Percentiles rank a stretch among this genome's conserved stretches.
phyloP scores from a whole-genome alignment of 2,888 invertebrate species.

The Phania funesta region DNA sequence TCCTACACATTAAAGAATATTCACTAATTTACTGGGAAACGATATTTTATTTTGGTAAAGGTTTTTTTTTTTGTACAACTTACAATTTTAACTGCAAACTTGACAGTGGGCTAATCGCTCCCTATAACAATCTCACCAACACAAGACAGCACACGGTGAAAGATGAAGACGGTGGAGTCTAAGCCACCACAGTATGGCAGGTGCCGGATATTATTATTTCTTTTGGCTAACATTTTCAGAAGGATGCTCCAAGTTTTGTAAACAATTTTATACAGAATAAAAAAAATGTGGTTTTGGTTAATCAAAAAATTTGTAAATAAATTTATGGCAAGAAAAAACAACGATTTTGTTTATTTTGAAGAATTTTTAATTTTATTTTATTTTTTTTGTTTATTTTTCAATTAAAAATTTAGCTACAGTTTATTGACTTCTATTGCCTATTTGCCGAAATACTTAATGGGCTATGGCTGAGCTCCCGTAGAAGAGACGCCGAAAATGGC shows the following conservation, averaged over 20 bases:
- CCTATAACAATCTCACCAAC: neutral
- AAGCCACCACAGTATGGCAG: constrained; percentile 66
- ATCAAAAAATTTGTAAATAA: constrained; percentile 9
- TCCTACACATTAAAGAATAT: neutral
- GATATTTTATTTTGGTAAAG: constrained; percentile 38
- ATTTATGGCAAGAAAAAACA: neutral
- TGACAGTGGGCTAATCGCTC: constrained; percentile 49
- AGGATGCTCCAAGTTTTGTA: too few species aligned
- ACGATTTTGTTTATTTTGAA: neutral
- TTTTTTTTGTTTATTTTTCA: neutral
- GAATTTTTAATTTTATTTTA: neutral
- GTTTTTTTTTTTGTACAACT: constrained; percentile 43
- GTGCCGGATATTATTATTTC: constrained; percentile 68
- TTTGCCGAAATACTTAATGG: constrained; percentile 92
- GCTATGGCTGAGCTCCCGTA: constrained; percentile 84
- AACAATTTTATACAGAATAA: neutral
- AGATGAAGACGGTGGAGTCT: constrained; percentile 4
- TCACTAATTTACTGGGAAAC: neutral
- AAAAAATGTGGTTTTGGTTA: constrained; percentile 38
- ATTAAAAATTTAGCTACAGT: constrained; percentile 84
- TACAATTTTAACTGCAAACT: constrained; percentile 56
- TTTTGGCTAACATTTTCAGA: constrained; percentile 24
- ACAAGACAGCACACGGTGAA: constrained; percentile 30
- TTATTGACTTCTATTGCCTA: constrained; percentile 92
- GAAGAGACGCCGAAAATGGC: neutral